Evolutionary conservation across 1,140 invertebrate species (phyloP).

Genomic region (Brachionus koreanus): DNA sequence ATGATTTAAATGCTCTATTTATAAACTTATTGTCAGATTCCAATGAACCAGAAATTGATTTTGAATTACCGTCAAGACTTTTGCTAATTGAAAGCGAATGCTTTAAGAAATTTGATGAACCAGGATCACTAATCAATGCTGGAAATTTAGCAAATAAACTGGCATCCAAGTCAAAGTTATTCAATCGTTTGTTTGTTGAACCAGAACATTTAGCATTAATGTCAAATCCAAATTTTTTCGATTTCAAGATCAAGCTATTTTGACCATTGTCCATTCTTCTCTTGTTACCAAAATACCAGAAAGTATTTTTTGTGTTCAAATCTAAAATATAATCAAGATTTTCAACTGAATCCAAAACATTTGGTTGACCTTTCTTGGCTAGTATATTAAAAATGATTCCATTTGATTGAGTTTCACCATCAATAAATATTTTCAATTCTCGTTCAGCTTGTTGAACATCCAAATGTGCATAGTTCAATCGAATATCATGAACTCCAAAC

Average conservation of each 20-base stretch:
- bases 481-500: conserved; percentile 16
- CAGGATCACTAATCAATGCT: background rate
- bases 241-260: background rate
- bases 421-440: background rate
- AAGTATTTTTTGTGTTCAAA: background rate
- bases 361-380: conserved; percentile 22
- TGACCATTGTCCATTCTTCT: background rate
- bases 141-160: background rate
- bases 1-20: background rate
- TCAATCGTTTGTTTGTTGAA: background rate
- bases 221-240: background rate
- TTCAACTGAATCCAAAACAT: background rate
- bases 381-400: background rate
- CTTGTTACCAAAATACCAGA: background rate
- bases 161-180: background rate
- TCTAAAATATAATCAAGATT: background rate
- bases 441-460: conserved; percentile 1
- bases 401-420: conserved; percentile 21
- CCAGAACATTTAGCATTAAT: background rate
- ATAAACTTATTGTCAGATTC: conserved; percentile 7
- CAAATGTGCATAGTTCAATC: conserved; percentile 7
- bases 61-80: background rate
- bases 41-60: background rate
- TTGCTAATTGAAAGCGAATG: background rate
- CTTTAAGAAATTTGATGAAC: background rate